Evolutionary conservation across 2,113 vertebrate genomes (phyloP).

Genomic region (Urocynchramus pylzowi): DNA sequence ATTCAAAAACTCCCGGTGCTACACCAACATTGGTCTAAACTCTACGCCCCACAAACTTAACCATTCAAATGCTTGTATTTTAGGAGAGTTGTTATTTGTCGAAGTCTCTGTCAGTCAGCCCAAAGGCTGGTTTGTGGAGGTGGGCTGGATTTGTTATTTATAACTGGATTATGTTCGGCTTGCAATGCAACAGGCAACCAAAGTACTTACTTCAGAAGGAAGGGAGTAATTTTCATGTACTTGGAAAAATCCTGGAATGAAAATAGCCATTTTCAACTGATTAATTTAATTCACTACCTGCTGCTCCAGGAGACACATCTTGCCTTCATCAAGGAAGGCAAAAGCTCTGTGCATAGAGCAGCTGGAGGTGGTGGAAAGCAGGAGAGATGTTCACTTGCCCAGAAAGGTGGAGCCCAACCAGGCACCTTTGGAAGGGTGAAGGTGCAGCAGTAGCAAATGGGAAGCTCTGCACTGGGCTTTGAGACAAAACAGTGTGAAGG

Average conservation of each 20-base stretch:
- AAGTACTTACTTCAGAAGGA: neutral
- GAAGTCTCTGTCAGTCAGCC: no score
- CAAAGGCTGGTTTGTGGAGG: no score
- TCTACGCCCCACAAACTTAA: no score
- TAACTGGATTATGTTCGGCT: neutral
- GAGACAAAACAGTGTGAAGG: neutral
- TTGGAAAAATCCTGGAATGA: neutral
- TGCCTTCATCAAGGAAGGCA: neutral
- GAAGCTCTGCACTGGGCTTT: neutral
- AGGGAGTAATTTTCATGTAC: neutral
- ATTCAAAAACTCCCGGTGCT: neutral
- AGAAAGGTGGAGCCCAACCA: neutral
- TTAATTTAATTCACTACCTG: neutral
- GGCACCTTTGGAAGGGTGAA: neutral
- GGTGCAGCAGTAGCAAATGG: neutral
- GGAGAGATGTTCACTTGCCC: rapidly evolving
- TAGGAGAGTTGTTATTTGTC: no score
- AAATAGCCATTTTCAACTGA: neutral
- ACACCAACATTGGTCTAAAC: neutral
- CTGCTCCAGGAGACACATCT: neutral
- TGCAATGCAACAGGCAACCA: no score
- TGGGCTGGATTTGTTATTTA: neutral
- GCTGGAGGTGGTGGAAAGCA: neutral
- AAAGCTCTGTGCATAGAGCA: neutral
- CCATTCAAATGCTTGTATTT: no score